Percentiles rank a stretch among this genome's conserved stretches.
These are phyloP conservation scores for Cyrtorhinus lividipennis DNA, from an alignment of 1,140 invertebrate species.

Conservation along the genomic window DNA sequence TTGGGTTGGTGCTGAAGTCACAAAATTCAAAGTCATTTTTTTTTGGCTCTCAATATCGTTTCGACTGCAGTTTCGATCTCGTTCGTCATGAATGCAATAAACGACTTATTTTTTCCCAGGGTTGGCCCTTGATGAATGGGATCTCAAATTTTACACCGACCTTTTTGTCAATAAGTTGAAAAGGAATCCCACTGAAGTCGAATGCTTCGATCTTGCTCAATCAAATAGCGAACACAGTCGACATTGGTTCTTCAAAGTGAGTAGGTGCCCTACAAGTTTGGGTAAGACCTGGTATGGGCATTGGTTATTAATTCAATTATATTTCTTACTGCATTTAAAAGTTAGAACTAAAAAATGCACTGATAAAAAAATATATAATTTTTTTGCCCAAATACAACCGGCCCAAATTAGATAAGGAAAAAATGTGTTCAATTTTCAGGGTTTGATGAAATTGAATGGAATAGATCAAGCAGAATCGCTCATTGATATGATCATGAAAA, in stretches of 20 bases:
- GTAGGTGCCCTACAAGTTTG: no score
- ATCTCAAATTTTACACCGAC: conserved; percentile 71
- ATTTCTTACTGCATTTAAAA: no score
- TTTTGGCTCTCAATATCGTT: neutral
- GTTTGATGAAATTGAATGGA: conserved; percentile 74
- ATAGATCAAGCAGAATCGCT: conserved; percentile 60
- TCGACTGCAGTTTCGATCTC: no score
- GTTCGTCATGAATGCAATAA: no score
- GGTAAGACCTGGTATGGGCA: no score
- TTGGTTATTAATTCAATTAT: no score
- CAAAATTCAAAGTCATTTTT: conserved; percentile 15
- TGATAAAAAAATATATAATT: no score
- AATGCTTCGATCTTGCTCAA: conserved; percentile 97
- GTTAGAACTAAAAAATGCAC: no score
- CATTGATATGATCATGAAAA: conserved; percentile 84
- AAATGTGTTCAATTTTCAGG: no score
- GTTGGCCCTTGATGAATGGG: conserved; percentile 76
- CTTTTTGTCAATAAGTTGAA: conserved; percentile 66
- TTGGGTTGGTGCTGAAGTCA: no score
- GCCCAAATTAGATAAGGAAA: no score
- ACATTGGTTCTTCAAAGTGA: conserved; percentile 77
- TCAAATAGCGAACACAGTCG: conserved; percentile 90
- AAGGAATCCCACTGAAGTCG: conserved; percentile 91
- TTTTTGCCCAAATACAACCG: no score
- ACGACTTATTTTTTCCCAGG: conserved; percentile 38